phyloP scores from a whole-genome alignment of 1,140 invertebrate species.

The Zaprionus ghesquierei region DNA sequence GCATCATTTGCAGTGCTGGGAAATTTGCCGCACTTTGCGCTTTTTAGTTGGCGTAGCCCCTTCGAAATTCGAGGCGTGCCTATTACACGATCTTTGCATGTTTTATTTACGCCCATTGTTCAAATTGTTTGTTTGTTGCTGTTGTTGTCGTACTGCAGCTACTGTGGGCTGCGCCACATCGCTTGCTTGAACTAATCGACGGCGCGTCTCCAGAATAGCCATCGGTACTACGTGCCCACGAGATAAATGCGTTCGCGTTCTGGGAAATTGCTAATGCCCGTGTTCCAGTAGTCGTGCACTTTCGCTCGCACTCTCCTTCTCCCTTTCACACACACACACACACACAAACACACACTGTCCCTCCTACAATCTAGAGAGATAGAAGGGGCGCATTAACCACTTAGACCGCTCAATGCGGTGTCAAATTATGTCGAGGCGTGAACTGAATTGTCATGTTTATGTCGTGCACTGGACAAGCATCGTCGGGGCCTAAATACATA shows the following conservation, averaged over 20 bases:
- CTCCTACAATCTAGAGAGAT: not conserved
- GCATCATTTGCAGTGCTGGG: slow-evolving; percentile 51
- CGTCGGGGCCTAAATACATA: not conserved
- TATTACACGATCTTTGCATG: slow-evolving; percentile 60
- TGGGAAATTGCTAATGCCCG: slow-evolving; percentile 73
- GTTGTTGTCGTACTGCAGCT: slow-evolving; percentile 7
- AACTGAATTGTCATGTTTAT: slow-evolving; percentile 69
- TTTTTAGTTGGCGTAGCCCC: slow-evolving; percentile 44
- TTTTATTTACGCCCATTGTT: slow-evolving; percentile 45
- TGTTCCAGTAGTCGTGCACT: slow-evolving; percentile 42
- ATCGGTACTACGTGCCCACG: slow-evolving; percentile 5
- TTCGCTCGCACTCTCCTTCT: slow-evolving; percentile 22
- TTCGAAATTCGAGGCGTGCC: slow-evolving; percentile 31
- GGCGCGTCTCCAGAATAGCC: slow-evolving; percentile 1
- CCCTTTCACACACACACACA: not conserved
- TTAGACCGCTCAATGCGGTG: slow-evolving; percentile 48
- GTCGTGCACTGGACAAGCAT: slow-evolving; percentile 56
- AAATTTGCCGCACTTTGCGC: slow-evolving; percentile 58
- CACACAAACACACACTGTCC: not conserved
- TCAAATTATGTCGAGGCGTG: slow-evolving; percentile 65
- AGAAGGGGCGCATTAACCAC: not conserved
- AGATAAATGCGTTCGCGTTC: slow-evolving; percentile 78
- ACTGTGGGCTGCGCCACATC: slow-evolving; percentile 61
- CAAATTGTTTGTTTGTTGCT: slow-evolving; percentile 29
- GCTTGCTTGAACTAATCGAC: slow-evolving; percentile 65